These are phyloP conservation scores for Idaea aversata DNA, from an alignment of 2,888 invertebrate genomes.

Conservation along the genomic window DNA sequence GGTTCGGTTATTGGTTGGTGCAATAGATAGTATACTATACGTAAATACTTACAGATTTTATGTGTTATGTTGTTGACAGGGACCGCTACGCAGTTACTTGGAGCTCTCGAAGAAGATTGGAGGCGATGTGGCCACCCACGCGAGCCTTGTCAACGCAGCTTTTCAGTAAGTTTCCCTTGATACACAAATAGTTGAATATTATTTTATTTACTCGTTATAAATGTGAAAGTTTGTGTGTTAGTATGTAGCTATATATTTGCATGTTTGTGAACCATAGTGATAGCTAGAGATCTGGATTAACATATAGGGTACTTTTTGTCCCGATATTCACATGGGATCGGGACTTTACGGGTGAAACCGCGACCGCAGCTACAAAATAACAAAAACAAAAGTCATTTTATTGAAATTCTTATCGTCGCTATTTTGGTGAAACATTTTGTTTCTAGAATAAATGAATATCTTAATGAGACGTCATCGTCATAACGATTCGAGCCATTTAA, in stretches of 20 bases:
- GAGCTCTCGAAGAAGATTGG: conserved; percentile 89
- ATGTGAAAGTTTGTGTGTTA: too few relatives aligned
- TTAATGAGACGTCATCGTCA: not conserved
- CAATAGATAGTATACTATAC: not conserved
- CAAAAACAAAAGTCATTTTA: not conserved
- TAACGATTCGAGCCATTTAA: conserved; percentile 6
- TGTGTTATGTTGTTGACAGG: conserved; percentile 56
- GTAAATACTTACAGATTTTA: not conserved
- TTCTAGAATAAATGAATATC: not conserved
- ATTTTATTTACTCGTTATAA: not conserved
- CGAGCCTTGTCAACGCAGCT: conserved; percentile 88
- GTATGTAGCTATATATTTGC: too few relatives aligned
- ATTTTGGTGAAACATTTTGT: not conserved
- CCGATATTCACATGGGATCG: too few relatives aligned
- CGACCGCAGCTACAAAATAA: not conserved
- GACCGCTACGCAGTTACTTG: conserved; percentile 88
- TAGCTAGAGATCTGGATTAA: too few relatives aligned
- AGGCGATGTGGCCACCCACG: conserved; percentile 90
- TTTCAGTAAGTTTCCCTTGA: conserved; percentile 84
- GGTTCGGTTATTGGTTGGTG: not conserved
- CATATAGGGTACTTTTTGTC: not conserved
- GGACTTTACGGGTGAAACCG: too few relatives aligned
- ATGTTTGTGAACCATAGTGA: too few relatives aligned
- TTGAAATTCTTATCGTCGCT: not conserved
- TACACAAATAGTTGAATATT: not conserved